Evolutionary conservation across 2,113 vertebrate genomes (phyloP).

Genomic region (Orthochromis malagaraziensis): DNA sequence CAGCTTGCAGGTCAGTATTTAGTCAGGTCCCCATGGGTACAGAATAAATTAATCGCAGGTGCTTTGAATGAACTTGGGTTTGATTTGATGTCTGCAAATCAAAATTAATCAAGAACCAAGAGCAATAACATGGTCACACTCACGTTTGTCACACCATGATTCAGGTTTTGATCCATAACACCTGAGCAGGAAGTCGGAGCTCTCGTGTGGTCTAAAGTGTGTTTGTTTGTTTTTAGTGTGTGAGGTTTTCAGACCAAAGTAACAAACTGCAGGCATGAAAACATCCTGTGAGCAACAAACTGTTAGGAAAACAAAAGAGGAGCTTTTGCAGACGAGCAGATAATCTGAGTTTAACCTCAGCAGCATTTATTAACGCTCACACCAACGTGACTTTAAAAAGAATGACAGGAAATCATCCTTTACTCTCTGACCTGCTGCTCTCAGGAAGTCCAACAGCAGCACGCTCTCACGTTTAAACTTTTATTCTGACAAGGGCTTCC

Average conservation of each 20-base stretch:
- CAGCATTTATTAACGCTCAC: neutral
- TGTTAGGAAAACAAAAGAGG: neutral
- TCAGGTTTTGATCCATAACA: rapidly evolving
- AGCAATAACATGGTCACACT: rapidly evolving
- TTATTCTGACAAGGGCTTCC: neutral
- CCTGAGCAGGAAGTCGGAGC: neutral
- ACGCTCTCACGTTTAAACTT: neutral
- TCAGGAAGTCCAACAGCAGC: neutral
- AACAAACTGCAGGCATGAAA: neutral
- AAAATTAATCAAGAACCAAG: rapidly evolving
- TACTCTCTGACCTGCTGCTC: neutral
- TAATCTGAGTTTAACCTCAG: neutral
- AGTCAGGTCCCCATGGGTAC: rapidly evolving
- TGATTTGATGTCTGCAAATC: neutral
- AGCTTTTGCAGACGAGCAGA: neutral
- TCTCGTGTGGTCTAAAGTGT: rapidly evolving
- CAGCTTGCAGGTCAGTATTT: neutral
- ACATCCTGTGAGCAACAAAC: neutral
- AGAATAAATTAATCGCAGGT: rapidly evolving
- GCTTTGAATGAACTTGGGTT: neutral
- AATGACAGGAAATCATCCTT: neutral
- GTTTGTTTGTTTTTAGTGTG: neutral
- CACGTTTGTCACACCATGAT: neutral
- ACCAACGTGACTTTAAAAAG: neutral
- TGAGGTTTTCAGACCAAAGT: neutral